These are phyloP conservation scores for Agrochola lychnidis DNA, from an alignment of 2,888 invertebrate species.

Conservation along the genomic window DNA sequence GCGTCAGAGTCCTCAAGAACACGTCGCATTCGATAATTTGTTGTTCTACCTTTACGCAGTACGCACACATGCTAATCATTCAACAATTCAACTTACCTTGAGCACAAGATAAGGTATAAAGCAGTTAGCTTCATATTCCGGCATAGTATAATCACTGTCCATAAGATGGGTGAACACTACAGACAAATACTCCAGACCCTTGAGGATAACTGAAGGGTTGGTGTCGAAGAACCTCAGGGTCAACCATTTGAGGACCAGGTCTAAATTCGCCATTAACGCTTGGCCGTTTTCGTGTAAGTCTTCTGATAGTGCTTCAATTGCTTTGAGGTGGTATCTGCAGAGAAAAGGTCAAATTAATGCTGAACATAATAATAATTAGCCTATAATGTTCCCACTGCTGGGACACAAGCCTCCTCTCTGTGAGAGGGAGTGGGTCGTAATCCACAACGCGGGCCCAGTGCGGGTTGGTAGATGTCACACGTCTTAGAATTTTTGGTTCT, in stretches of 20 bases:
- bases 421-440: too few relatives aligned
- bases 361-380: neutral
- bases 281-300: constrained; percentile 95
- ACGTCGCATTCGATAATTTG: too few relatives aligned
- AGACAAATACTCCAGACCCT: constrained; percentile 97
- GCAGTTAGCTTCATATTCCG: constrained; percentile 97
- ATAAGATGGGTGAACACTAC: constrained; percentile 95
- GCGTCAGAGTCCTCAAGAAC: too few relatives aligned
- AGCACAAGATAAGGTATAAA: constrained; percentile 98
- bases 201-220: constrained; percentile 98
- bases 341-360: neutral
- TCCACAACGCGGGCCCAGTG: too few relatives aligned
- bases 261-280: constrained; percentile 96
- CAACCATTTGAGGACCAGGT: constrained; percentile 98
- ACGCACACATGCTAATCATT: neutral
- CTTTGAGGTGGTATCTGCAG: constrained; percentile 97
- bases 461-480: too few relatives aligned
- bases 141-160: constrained; percentile 95
- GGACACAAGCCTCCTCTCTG: too few relatives aligned
- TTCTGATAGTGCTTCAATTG: constrained; percentile 96
- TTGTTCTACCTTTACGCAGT: too few relatives aligned
- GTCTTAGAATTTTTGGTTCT: too few relatives aligned
- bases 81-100: constrained; percentile 91
- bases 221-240: constrained; percentile 99
- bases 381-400: too few relatives aligned